phyloP scores from a whole-genome alignment of 2,888 invertebrate species.

The Scaptomyza flava region DNA sequence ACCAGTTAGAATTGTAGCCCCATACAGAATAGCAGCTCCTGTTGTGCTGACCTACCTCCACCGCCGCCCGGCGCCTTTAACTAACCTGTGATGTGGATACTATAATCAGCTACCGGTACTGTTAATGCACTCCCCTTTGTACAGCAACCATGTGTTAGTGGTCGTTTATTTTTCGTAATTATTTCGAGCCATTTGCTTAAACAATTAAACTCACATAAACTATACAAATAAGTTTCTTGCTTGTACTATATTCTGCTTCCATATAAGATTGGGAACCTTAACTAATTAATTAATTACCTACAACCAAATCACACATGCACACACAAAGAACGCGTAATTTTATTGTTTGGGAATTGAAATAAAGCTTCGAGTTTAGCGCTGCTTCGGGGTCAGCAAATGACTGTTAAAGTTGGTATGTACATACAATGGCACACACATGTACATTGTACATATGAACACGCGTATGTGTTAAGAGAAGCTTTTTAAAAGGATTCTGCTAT shows the following conservation, averaged over 20 bases:
- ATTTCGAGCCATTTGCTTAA: slow-evolving; percentile 56
- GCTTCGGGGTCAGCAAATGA: slow-evolving; percentile 12
- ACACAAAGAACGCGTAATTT: slow-evolving; percentile 28
- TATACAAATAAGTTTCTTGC: slow-evolving; percentile 52
- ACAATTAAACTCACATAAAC: slow-evolving; percentile 65
- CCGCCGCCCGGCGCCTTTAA: slow-evolving; percentile 56
- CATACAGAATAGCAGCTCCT: slow-evolving; percentile 31
- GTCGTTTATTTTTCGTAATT: slow-evolving; percentile 44
- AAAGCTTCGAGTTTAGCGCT: slow-evolving; percentile 29
- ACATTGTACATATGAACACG: neutral
- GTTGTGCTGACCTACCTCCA: neutral
- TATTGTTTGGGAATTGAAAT: slow-evolving; percentile 35
- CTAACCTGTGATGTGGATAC: slow-evolving; percentile 27
- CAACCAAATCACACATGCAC: slow-evolving; percentile 2
- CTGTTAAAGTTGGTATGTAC: neutral
- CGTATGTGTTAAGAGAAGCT: neutral
- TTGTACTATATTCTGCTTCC: slow-evolving; percentile 19
- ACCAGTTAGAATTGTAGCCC: slow-evolving; percentile 19
- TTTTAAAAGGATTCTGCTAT: neutral
- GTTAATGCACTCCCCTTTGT: neutral
- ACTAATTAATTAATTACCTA: slow-evolving; percentile 50
- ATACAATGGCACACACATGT: neutral
- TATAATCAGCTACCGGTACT: slow-evolving; percentile 6
- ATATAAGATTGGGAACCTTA: slow-evolving; percentile 12
- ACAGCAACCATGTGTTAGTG: slow-evolving; percentile 4